phyloP scores from a whole-genome alignment of 1,140 invertebrate species.

The Theocolax elegans region DNA sequence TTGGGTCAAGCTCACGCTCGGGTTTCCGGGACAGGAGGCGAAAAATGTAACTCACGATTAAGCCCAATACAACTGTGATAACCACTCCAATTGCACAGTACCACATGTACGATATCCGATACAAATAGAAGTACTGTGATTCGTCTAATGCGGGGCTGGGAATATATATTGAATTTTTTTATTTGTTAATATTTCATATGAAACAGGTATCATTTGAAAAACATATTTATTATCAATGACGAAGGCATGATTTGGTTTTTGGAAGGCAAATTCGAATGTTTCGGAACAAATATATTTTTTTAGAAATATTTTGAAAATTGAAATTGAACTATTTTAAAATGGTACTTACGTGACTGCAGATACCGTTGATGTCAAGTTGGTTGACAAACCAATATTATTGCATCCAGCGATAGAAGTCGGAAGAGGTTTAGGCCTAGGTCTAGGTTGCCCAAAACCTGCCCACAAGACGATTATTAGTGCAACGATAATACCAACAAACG shows the following conservation, averaged over 20 bases:
- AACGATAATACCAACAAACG: slow-evolving; percentile 74
- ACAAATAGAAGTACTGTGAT: slow-evolving; percentile 60
- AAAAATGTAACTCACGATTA: slow-evolving; percentile 68
- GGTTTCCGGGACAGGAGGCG: slow-evolving; percentile 48
- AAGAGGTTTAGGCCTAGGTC: slow-evolving; percentile 71
- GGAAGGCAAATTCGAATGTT: too few species aligned
- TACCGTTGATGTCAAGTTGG: too few species aligned
- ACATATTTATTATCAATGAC: too few species aligned
- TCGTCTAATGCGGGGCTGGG: too few species aligned
- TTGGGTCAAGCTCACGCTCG: slow-evolving; percentile 66
- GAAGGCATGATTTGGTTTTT: too few species aligned
- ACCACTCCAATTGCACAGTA: slow-evolving; percentile 76
- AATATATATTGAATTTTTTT: too few species aligned
- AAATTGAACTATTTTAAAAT: too few species aligned
- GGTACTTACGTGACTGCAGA: too few species aligned
- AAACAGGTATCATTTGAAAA: too few species aligned
- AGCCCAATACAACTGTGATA: slow-evolving; percentile 74
- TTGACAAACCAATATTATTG: slow-evolving; percentile 41
- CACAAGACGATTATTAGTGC: slow-evolving; percentile 79
- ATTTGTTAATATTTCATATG: slow-evolving; percentile 20
- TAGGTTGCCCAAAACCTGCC: slow-evolving; percentile 86
- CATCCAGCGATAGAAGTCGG: slow-evolving; percentile 73
- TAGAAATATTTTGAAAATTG: too few species aligned
- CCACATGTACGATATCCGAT: slow-evolving; percentile 75
- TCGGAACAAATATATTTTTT: too few species aligned